Conservation (phyloP, 1,140 invertebrate species). For the Bombus huntii region DNA sequence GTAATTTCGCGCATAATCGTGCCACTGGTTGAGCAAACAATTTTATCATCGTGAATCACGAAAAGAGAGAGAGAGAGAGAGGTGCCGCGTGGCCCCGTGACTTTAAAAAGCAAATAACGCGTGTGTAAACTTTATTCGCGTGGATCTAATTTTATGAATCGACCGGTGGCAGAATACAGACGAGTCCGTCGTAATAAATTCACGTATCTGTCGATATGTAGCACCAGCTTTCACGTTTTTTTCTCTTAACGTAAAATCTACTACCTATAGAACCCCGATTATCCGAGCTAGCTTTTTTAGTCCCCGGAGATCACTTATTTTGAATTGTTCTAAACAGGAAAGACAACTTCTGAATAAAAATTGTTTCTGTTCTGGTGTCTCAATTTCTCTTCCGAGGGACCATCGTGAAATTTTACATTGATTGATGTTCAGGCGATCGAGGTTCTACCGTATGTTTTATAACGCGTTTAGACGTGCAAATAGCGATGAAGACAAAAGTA, state of each 20-base stretch:
- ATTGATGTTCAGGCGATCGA: neutral
- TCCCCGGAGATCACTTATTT: neutral
- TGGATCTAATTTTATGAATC: conserved; percentile 29
- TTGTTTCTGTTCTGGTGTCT: neutral
- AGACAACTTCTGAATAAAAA: neutral
- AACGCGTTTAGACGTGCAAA: neutral
- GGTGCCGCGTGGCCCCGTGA: neutral
- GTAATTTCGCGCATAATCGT: conserved; percentile 36
- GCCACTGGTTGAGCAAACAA: conserved; percentile 20
- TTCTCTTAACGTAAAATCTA: neutral
- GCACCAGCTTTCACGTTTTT: conserved; percentile 17
- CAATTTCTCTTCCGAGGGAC: too few species aligned
- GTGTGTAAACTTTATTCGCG: neutral
- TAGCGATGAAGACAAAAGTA: neutral
- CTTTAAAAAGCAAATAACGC: conserved; percentile 24
- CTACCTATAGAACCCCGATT: neutral
- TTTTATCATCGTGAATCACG: conserved; percentile 44
- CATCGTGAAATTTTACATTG: too few species aligned
- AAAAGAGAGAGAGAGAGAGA: neutral
- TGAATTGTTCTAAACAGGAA: neutral
- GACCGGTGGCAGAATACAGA: conserved; percentile 19
- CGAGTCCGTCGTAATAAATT: conserved; percentile 26
- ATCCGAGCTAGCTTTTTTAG: neutral
- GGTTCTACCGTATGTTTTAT: neutral
- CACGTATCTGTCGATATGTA: neutral